phyloP scores from a whole-genome alignment of 1,140 invertebrate species.

The Pantala flavescens region DNA sequence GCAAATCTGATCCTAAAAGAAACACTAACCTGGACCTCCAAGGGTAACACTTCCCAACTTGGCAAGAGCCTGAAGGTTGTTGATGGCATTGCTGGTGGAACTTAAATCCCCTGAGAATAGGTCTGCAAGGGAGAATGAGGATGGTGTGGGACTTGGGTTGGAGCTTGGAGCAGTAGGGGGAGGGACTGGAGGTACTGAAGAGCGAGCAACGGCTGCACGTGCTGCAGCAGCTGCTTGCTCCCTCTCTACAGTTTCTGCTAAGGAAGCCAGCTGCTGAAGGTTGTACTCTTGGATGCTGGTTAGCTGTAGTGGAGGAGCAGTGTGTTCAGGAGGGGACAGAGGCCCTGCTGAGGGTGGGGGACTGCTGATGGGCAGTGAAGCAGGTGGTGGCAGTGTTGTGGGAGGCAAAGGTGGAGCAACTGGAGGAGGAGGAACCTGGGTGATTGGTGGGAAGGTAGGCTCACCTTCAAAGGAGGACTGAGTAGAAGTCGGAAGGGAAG shows the following conservation, averaged over 20 bases:
- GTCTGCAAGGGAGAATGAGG: conserved; percentile 56
- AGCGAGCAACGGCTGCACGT: conserved; percentile 17
- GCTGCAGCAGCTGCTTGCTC: conserved; percentile 34
- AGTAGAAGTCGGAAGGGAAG: conserved; percentile 54
- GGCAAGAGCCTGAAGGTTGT: conserved; percentile 77
- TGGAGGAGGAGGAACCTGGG: conserved; percentile 35
- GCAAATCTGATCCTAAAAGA: too few relatives aligned
- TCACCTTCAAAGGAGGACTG: conserved; percentile 68
- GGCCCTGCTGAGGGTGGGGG: background rate
- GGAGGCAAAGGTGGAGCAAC: conserved; percentile 30
- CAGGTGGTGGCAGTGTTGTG: conserved; percentile 22
- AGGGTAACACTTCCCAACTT: conserved; percentile 57
- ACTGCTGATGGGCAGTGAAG: background rate
- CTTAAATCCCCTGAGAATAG: conserved; percentile 56
- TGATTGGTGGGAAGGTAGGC: conserved; percentile 33
- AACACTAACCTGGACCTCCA: conserved; percentile 49
- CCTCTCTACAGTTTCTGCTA: conserved; percentile 52
- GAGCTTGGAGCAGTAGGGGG: conserved; percentile 35
- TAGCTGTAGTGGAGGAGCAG: conserved; percentile 35
- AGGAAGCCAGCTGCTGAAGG: conserved; percentile 63
- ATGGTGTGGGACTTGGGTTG: conserved; percentile 50
- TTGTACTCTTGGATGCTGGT: conserved; percentile 74
- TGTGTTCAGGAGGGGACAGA: conserved; percentile 14
- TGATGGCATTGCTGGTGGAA: conserved; percentile 61
- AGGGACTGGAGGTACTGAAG: conserved; percentile 21